Evolutionary conservation across 1,140 invertebrate genomes (phyloP), one percentile per base, ranked within the genome.

Genomic region (Wiebesia pumilae): DNA sequence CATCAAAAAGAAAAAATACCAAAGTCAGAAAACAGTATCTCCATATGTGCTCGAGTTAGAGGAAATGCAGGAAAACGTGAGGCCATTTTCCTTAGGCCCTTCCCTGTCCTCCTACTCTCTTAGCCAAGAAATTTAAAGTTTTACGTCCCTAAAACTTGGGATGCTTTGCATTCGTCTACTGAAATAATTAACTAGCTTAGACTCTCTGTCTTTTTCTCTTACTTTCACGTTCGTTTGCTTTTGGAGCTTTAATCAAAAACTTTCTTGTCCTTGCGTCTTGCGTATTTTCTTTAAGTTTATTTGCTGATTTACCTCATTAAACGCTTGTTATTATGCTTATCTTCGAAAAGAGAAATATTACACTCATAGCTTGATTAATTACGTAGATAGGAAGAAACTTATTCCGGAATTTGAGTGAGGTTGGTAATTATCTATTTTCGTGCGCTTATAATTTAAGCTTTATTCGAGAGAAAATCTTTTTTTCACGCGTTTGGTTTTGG

Each of bases 111-210:
- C 30, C 43, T 24, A 54, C 33, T 62, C 65, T 58, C 54, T 35
- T 58, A 35, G 27, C 1, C 35, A 83, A 75, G 82, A 81, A 80
- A 84, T 83, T 80, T 81, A 80, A 83, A 84, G 81, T 87, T 87
- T 65, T 21, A 33, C 58, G 27, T 58, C 58, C 71, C 33, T 30
- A 9, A 83, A 83, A 62, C 83, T 87, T 62, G 40, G 54, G 80
- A 79, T 80, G 85, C 65, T 80, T 80, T 69, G 81, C 75, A 83
- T 87, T 87, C 85, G 75, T 87, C 85, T 51, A 35, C 30, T 83
- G 75, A 87, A 87, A 87, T 87, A 87, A 87, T 83, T 87, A 87
- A 87, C 81, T 83, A 83, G 58, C 75, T 87, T 83, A 80, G 81
- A 83, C 81, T 80, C 73, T 78, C 24, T 47, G 40, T 75, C 71